These are phyloP conservation scores for Pammene aurita DNA, from an alignment of 2,888 invertebrate genomes.

Conservation along the genomic window DNA sequence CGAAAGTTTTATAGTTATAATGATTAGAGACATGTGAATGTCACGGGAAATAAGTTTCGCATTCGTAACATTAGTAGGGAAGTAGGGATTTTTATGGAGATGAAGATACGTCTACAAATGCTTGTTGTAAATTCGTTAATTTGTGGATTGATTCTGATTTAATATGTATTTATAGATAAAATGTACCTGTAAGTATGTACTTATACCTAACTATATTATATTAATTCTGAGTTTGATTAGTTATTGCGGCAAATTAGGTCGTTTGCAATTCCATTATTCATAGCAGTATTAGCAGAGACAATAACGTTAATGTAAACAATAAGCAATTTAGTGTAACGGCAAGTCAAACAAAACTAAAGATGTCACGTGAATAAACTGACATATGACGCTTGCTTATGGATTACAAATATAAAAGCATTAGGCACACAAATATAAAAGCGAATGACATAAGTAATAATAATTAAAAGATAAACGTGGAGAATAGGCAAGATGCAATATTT, in stretches of 20 bases:
- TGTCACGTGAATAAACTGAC: neutral
- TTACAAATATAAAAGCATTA: neutral
- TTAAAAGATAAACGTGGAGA: no score
- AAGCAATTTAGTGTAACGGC: constrained; percentile 26
- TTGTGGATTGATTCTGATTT: no score
- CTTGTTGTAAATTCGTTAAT: no score
- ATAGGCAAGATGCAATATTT: no score
- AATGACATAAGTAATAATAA: no score
- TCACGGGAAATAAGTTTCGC: no score
- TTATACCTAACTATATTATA: neutral
- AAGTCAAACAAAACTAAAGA: constrained; percentile 31
- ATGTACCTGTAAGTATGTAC: neutral
- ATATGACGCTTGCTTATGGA: neutral
- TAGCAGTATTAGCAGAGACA: constrained; percentile 35
- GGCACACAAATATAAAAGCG: neutral
- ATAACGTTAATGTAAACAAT: constrained; percentile 37
- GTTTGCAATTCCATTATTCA: constrained; percentile 36
- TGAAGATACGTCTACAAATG: no score
- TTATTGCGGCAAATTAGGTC: constrained; percentile 32
- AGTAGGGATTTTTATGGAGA: no score
- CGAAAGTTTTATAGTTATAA: no score
- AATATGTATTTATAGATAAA: no score
- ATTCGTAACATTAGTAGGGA: no score
- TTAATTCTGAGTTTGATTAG: constrained; percentile 6
- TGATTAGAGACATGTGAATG: no score